Conservation (phyloP, 1,140 invertebrate genomes). For the Zaprionus taronus region DNA sequence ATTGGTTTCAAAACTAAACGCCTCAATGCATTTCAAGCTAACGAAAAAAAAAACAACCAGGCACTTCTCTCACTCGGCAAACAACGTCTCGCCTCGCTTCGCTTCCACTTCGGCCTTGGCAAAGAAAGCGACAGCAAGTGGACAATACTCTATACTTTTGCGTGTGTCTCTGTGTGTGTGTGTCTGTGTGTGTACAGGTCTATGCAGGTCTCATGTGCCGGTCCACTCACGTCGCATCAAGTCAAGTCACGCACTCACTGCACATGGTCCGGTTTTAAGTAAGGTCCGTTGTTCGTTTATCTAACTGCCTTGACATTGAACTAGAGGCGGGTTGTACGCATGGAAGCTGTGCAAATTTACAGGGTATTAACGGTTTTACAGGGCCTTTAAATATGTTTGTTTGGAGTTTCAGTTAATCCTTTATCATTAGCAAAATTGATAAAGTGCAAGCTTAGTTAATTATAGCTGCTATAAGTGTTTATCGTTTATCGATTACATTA, state of each 20-base stretch:
- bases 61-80: not conserved
- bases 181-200: not conserved
- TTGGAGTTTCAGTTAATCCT: too few species aligned
- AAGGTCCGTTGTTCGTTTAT: conserved; percentile 1
- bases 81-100: not conserved
- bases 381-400: too few species aligned
- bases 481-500: not conserved
- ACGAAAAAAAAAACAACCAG: not conserved
- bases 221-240: not conserved
- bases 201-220: not conserved
- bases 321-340: conserved; percentile 23
- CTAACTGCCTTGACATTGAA: conserved; percentile 48
- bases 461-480: too few species aligned
- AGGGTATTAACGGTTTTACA: not conserved
- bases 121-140: conserved; percentile 24
- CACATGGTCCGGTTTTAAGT: conserved; percentile 29
- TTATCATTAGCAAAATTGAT: too few species aligned
- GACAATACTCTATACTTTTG: not conserved
- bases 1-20: conserved; percentile 39
- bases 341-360: conserved; percentile 6
- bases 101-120: conserved; percentile 4
- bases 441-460: too few species aligned
- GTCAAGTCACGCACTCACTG: conserved; percentile 47
- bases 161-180: not conserved
- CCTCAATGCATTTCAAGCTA: conserved; percentile 42